A percentile compares a stretch with the other conserved stretches of the same genome.
Conservation (phyloP, 53 echinoderm and acorn worm genomes). For the Paelopatides confundens region DNA sequence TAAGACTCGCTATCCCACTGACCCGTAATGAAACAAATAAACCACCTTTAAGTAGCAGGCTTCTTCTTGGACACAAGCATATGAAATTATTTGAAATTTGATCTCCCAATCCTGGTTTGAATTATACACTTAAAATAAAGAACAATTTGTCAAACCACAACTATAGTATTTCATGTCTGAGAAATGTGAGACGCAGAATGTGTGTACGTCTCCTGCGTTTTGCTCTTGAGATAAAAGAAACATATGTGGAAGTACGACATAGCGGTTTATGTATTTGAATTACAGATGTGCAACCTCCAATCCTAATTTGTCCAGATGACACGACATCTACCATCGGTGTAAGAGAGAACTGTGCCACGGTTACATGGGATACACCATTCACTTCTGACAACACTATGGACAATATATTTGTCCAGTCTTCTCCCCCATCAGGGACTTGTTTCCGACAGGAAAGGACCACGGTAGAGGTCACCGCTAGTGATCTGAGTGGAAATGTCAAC, state of each 20-base stretch:
- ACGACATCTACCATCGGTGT: neutral
- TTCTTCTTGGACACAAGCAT: too few species aligned
- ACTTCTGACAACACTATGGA: neutral
- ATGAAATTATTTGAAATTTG: too few species aligned
- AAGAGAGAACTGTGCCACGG: neutral
- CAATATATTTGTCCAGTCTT: neutral
- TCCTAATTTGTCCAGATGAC: neutral
- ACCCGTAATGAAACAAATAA: too few species aligned
- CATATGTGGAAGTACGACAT: neutral
- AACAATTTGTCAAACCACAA: too few species aligned
- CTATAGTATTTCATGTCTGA: too few species aligned
- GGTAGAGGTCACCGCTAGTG: neutral
- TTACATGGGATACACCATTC: neutral
- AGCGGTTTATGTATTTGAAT: neutral
- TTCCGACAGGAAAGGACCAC: neutral
- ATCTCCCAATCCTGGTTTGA: too few species aligned
- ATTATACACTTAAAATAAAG: too few species aligned
- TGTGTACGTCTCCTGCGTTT: too few species aligned
- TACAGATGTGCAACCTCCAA: slow-evolving; percentile 5
- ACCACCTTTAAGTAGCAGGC: too few species aligned
- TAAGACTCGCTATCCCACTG: too few species aligned
- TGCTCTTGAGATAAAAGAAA: too few species aligned
- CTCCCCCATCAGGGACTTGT: neutral
- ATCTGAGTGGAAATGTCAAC: slow-evolving; percentile 3
- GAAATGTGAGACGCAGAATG: too few species aligned